Conservation (phyloP, 2,888 invertebrate species). For the Mythimna albipuncta region DNA sequence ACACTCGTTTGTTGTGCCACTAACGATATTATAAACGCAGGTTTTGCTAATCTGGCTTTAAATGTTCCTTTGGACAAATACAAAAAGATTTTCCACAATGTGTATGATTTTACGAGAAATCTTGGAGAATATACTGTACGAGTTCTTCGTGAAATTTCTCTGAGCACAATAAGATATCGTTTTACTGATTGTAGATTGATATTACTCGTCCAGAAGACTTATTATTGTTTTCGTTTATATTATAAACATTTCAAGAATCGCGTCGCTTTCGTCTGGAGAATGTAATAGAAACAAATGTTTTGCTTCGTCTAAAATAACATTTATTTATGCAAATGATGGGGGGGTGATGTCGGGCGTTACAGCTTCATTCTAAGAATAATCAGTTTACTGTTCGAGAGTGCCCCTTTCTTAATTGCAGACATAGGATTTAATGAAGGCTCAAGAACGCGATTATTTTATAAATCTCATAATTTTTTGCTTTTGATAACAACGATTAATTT, state of each 20-base stretch:
- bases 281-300: constrained; percentile 76
- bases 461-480: constrained; percentile 73
- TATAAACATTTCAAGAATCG: constrained; percentile 59
- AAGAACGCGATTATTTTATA: constrained; percentile 78
- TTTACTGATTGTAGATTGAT: constrained; percentile 35
- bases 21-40: constrained; percentile 75
- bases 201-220: constrained; percentile 10
- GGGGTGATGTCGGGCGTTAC: constrained; percentile 81
- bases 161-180: constrained; percentile 22
- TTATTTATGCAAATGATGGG: constrained; percentile 82
- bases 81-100: constrained; percentile 35
- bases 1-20: constrained; percentile 73
- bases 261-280: constrained; percentile 53
- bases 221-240: constrained; percentile 40
- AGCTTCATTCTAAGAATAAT: constrained; percentile 84
- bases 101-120: constrained; percentile 1
- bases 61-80: constrained; percentile 55
- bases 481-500: constrained; percentile 34
- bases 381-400: constrained; percentile 76
- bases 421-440: constrained; percentile 82
- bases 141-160: constrained; percentile 8
- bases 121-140: constrained; percentile 1
- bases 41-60: constrained; percentile 67
- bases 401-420: constrained; percentile 79
- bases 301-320: constrained; percentile 75